Base-by-base conservation (phyloP, 2,888 invertebrate genomes). In the Hylaea fasciaria region DNA sequence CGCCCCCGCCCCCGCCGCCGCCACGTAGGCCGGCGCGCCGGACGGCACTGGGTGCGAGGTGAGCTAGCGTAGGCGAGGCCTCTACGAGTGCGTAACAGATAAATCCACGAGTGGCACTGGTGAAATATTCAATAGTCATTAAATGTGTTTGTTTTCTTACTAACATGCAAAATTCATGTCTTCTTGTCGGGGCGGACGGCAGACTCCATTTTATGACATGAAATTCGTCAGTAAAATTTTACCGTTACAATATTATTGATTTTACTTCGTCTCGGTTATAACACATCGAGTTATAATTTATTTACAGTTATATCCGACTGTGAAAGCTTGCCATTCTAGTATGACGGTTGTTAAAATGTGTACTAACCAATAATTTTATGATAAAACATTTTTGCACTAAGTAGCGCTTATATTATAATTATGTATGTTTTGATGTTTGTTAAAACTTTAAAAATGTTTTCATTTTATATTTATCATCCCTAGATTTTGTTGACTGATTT, bases 401-500 rank as follows among this genome's bases (percentile, higher is more conserved):
- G 55, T 63, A 56, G 57, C 59, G 28, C 47, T 47, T 43, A 40
- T 48, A 47, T 44, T 56, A 1, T 47, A 55, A 17, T 47, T 59
- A 72, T 60, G 68, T 64, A 53, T 69, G 62, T 68, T 62, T 70
- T 66, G 69, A 62, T 66, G 72, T 53, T 69, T 71, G 62, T 70
- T 69, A 64, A 66, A 65, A 60, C 47, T 70, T 63, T 68, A 69
- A 74, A 64, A 69, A n/a, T n/a, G n/a, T 62, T 73, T 72, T 57
- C 62, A 63, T 64, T 67, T 55, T 65, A 61, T 65, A 66, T 68
- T 56, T 66, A 69, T 57, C 28, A 43, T 47, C 40, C 55, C 57
- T 63, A 63, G 61, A 69, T 70, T 76, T 64, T 65, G 71, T 74
- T 68, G 75, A 77, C 74, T 77, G 79, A 76, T 64, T 56, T 43